These are phyloP conservation scores for Steatocranus sp. DNA, from an alignment of 2,797 vertebrate genomes.

Conservation along the genomic window DNA sequence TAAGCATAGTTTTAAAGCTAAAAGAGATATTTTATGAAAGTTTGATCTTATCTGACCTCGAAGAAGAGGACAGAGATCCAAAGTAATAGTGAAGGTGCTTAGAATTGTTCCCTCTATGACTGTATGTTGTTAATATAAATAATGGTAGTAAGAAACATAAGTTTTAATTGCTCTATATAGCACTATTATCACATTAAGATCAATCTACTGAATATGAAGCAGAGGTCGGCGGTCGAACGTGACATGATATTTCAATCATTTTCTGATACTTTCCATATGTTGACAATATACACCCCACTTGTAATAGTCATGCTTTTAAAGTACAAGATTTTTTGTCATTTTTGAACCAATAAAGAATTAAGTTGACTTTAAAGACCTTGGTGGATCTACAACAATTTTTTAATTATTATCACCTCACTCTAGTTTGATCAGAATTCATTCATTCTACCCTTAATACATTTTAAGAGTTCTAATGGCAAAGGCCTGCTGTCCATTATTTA, in stretches of 20 bases:
- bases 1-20: not conserved
- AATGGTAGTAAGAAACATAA: accelerated
- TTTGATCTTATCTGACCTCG: not conserved
- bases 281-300: not conserved
- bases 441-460: not conserved
- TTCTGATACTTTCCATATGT: not conserved
- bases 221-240: not conserved
- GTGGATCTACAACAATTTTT: not conserved
- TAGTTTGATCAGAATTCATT: not conserved
- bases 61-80: not conserved
- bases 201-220: not conserved
- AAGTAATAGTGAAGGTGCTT: not conserved
- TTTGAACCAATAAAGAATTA: not conserved
- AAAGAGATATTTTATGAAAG: not conserved
- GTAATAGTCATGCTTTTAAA: not conserved
- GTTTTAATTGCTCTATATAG: not conserved
- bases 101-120: not conserved
- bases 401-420: not conserved
- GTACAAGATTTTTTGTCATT: not conserved
- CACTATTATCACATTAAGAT: not conserved
- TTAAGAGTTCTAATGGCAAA: not conserved
- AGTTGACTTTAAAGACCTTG: not conserved
- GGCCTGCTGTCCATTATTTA: not conserved
- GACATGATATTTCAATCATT: not conserved
- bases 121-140: not conserved